Percentiles rank a stretch among this genome's conserved stretches.
phyloP scores from a whole-genome alignment of 2,888 invertebrate genomes.

The Norana najaformis region DNA sequence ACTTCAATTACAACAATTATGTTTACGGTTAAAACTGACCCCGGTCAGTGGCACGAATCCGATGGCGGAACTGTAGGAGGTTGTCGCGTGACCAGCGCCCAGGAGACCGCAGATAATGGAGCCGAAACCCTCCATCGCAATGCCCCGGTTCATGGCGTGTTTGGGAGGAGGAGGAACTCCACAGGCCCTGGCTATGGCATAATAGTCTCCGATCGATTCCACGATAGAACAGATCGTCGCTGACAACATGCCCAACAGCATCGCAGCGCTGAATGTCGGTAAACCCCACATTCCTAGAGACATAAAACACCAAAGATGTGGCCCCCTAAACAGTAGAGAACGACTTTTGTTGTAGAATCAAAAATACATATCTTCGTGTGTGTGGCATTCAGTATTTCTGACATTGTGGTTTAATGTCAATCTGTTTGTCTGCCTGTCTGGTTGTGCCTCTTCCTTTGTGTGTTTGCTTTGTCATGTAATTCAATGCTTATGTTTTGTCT shows the following conservation, averaged over 20 bases:
- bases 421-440: too few relatives aligned
- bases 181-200: conserved; percentile 74
- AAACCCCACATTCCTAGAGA: conserved; percentile 56
- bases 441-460: too few relatives aligned
- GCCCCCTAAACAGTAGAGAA: neutral
- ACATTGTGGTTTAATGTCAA: too few relatives aligned
- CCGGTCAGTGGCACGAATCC: conserved; percentile 84
- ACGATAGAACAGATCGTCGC: conserved; percentile 55
- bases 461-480: too few relatives aligned
- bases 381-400: too few relatives aligned
- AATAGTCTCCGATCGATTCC: conserved; percentile 78
- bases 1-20: neutral
- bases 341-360: too few relatives aligned
- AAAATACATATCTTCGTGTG: too few relatives aligned
- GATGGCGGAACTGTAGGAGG: conserved; percentile 87
- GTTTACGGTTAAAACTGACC: conserved; percentile 67
- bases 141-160: conserved; percentile 79
- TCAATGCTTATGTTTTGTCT: too few relatives aligned
- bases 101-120: conserved; percentile 81
- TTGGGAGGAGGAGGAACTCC: conserved; percentile 81
- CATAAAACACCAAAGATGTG: neutral
- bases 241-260: conserved; percentile 57
- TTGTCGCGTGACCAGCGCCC: conserved; percentile 85
- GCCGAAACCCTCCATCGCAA: conserved; percentile 78
- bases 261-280: conserved; percentile 54